phyloP scores from a whole-genome alignment of 1,140 invertebrate species.

The Magallana gigas region DNA sequence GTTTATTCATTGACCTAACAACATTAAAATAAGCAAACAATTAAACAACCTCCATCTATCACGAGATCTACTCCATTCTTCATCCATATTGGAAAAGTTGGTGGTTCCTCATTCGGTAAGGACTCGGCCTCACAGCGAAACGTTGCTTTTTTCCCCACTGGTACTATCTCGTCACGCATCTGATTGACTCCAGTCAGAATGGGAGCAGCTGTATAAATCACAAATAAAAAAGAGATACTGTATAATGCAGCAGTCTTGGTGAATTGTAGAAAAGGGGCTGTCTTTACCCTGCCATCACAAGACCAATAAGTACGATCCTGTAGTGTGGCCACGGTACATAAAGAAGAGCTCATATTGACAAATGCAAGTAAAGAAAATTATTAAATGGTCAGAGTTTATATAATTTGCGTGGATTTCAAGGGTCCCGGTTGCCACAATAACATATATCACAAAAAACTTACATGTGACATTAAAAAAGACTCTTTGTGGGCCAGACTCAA shows the following conservation, averaged over 20 bases:
- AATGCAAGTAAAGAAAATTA: too few relatives aligned
- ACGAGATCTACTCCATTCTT: neutral
- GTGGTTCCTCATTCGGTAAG: neutral
- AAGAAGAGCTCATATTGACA: too few relatives aligned
- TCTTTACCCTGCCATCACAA: too few relatives aligned
- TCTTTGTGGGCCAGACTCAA: neutral
- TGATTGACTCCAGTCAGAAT: neutral
- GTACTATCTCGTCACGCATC: neutral
- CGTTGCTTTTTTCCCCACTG: neutral
- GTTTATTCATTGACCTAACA: too few relatives aligned
- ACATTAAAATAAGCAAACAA: neutral
- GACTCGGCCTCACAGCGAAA: neutral
- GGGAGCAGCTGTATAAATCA: neutral
- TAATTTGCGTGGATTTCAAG: too few relatives aligned
- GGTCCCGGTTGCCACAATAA: too few relatives aligned
- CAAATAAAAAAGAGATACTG: too few relatives aligned
- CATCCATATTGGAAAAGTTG: constrained; percentile 8
- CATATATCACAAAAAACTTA: neutral
- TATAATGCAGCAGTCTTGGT: too few relatives aligned
- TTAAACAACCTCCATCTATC: neutral
- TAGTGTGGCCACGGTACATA: too few relatives aligned
- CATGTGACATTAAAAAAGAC: constrained; percentile 32
- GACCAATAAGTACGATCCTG: too few relatives aligned
- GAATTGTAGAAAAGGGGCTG: too few relatives aligned
- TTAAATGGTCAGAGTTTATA: too few relatives aligned